These are phyloP conservation scores for Epinephelus awoara DNA, from an alignment of 2,797 vertebrate genomes.

Conservation along the genomic window DNA sequence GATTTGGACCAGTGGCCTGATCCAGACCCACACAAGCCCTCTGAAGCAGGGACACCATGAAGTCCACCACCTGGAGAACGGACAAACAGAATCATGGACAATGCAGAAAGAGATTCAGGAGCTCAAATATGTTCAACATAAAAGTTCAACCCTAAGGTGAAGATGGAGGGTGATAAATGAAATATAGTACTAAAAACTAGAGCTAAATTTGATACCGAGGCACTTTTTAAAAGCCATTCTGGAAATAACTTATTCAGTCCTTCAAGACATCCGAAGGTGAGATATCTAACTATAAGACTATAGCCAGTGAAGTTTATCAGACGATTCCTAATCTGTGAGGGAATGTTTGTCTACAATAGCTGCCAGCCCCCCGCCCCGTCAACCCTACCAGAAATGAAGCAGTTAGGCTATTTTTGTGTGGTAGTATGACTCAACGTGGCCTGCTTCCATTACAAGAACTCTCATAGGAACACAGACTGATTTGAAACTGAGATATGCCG, in stretches of 20 bases:
- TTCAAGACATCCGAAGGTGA: conserved; percentile 22
- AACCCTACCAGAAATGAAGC: conserved; percentile 3
- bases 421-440: conserved; percentile 48
- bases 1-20: neutral
- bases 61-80: conserved; percentile 89
- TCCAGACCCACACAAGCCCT: conserved; percentile 86
- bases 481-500: conserved; percentile 11
- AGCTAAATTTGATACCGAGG: neutral
- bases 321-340: conserved; percentile 25
- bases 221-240: too few relatives aligned
- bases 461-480: conserved; percentile 29
- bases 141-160: neutral
- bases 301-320: conserved; percentile 30
- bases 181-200: neutral
- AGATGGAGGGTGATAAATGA: neutral
- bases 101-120: neutral
- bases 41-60: conserved; percentile 89
- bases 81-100: neutral
- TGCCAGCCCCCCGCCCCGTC: neutral
- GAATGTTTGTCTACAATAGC: conserved; percentile 13
- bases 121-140: neutral
- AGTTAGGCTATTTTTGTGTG: conserved; percentile 52
- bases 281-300: conserved; percentile 43
- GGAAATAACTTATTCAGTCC: neutral
- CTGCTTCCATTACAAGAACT: conserved; percentile 51